phyloP scores from a whole-genome alignment of 2,888 invertebrate species.

The Helicoverpa assulta region DNA sequence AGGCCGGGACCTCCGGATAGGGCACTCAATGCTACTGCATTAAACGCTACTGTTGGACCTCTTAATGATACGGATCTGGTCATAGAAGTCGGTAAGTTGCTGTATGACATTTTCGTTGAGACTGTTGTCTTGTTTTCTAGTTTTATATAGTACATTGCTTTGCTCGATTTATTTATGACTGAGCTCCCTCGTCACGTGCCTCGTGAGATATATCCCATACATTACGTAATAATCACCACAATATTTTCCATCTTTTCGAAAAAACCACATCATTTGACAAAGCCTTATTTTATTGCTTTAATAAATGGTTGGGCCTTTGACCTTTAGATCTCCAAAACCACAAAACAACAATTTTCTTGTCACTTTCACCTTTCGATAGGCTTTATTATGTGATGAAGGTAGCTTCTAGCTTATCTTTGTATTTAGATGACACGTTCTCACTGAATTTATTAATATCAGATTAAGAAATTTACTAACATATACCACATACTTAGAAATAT shows the following conservation, averaged over 20 bases:
- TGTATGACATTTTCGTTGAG: neutral
- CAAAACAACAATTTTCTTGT: slow-evolving; percentile 44
- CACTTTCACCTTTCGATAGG: slow-evolving; percentile 41
- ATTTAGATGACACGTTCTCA: slow-evolving; percentile 19
- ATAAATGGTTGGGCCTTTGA: slow-evolving; percentile 35
- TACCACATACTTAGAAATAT: no score
- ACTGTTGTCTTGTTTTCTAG: neutral
- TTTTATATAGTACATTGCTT: neutral
- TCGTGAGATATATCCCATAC: neutral
- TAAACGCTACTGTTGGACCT: slow-evolving; percentile 77
- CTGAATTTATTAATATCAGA: slow-evolving; percentile 18
- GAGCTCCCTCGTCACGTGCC: neutral
- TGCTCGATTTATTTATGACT: neutral
- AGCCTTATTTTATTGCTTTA: slow-evolving; percentile 30
- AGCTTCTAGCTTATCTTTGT: slow-evolving; percentile 14
- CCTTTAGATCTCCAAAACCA: slow-evolving; percentile 40
- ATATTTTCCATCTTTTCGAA: slow-evolving; percentile 5
- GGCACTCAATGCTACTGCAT: slow-evolving; percentile 76
- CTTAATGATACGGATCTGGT: slow-evolving; percentile 78
- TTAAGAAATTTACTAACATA: no score
- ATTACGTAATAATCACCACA: slow-evolving; percentile 4
- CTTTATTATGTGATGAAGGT: slow-evolving; percentile 34
- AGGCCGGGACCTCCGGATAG: slow-evolving; percentile 95
- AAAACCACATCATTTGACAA: slow-evolving; percentile 18
- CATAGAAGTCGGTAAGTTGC: slow-evolving; percentile 75